Evolutionary conservation across 2,113 vertebrate species (phyloP).

Genomic region (Scomber scombrus): DNA sequence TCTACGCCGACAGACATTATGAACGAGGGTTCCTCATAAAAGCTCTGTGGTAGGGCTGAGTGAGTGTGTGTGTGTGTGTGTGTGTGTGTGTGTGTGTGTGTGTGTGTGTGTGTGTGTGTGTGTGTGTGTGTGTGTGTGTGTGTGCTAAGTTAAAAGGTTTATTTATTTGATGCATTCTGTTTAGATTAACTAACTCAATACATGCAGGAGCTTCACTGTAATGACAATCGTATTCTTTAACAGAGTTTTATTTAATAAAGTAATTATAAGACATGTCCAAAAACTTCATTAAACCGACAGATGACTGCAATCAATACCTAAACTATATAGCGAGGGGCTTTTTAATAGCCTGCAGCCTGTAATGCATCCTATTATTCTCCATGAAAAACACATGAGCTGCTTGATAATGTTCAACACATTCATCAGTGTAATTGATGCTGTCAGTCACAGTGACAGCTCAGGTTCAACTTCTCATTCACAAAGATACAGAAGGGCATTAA

Average conservation of each 20-base stretch:
- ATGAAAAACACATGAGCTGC: constrained; percentile 6
- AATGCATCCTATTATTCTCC: constrained; percentile 25
- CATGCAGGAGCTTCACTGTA: not conserved
- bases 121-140: too few relatives aligned
- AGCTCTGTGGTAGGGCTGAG: constrained; percentile 43
- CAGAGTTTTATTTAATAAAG: constrained; percentile 30
- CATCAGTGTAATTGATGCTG: constrained; percentile 34
- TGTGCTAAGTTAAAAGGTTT: not conserved
- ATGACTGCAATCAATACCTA: constrained; percentile 48
- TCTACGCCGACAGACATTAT: constrained; percentile 45
- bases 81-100: not conserved
- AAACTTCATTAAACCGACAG: constrained; percentile 47
- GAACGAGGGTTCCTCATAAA: constrained; percentile 39
- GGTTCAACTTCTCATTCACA: not conserved
- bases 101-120: too few relatives aligned
- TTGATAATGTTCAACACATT: constrained; percentile 7
- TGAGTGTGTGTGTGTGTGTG: constrained; percentile 5
- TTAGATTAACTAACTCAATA: constrained; percentile 1
- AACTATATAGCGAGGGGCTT: not conserved
- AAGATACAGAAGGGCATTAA: not conserved
- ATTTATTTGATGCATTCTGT: not conserved
- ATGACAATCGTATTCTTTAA: not conserved
- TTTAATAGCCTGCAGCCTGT: constrained; percentile 21
- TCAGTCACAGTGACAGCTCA: constrained; percentile 3
- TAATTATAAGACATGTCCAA: constrained; percentile 31